Evolutionary conservation across 2,888 invertebrate genomes (phyloP).

Genomic region (Molorchus minor): DNA sequence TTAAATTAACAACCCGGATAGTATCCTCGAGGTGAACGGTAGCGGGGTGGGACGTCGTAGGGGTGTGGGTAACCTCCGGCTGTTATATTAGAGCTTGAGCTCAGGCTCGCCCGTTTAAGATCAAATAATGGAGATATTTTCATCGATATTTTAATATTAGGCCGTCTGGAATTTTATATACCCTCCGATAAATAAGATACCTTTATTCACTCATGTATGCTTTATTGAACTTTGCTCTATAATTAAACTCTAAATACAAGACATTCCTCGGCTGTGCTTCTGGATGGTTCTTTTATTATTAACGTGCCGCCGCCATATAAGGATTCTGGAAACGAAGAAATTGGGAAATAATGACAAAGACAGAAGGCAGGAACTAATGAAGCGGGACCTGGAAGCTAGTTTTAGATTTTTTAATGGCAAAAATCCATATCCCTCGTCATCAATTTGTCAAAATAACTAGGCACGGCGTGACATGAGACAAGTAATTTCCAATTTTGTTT

Average conservation of each 20-base stretch:
- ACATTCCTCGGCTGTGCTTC: conserved; percentile 13
- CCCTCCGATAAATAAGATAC: conserved; percentile 52
- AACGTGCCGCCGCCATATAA: not conserved
- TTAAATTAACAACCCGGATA: conserved; percentile 45
- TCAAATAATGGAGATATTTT: conserved; percentile 55
- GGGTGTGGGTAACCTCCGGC: conserved; percentile 47
- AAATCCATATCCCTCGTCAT: no score
- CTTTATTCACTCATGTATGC: conserved; percentile 54
- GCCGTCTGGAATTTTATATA: conserved; percentile 54
- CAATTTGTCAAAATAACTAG: no score
- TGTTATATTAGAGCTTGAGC: conserved; percentile 51
- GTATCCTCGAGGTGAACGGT: conserved; percentile 37
- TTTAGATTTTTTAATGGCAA: no score
- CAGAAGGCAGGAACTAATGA: no score
- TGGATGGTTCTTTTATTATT: conserved; percentile 13
- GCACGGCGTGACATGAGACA: no score
- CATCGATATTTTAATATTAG: conserved; percentile 57
- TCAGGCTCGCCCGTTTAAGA: conserved; percentile 48
- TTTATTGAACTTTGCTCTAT: conserved; percentile 52
- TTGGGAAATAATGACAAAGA: no score
- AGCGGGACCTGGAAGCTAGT: no score
- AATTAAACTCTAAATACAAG: conserved; percentile 46
- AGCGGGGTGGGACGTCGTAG: conserved; percentile 26
- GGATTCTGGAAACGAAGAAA: no score
- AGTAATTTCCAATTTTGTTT: no score